A percentile compares a stretch with the other conserved stretches of the same genome.
These are phyloP conservation scores for Dicentrarchus labrax DNA, from an alignment of 2,113 vertebrate species.

Conservation along the genomic window DNA sequence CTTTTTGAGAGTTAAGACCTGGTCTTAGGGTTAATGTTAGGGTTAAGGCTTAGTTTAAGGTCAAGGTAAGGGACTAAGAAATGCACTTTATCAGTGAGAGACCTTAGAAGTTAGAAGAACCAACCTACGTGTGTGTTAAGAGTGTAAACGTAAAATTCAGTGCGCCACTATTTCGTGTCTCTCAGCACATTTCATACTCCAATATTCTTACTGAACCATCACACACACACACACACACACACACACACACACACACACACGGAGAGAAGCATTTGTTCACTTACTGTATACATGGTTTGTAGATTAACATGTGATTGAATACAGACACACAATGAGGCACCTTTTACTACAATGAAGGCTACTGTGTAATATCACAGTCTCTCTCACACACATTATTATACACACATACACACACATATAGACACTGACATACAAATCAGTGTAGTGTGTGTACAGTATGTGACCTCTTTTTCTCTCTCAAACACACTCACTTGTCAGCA, in stretches of 20 bases:
- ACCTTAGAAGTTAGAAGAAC: not conserved
- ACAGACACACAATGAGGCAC: slow-evolving; percentile 22
- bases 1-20: not conserved
- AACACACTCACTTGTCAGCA: slow-evolving; percentile 22
- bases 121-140: not conserved
- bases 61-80: not conserved
- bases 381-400: slow-evolving; percentile 12
- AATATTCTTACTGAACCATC: not conserved
- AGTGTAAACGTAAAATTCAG: not conserved
- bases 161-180: not conserved
- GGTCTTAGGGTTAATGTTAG: not conserved
- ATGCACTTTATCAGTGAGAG: not conserved
- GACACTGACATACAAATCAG: slow-evolving; percentile 14
- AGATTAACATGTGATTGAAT: slow-evolving; percentile 19
- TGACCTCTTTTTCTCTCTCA: slow-evolving; percentile 15
- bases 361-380: slow-evolving; percentile 37
- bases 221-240: not conserved
- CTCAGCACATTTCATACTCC: not conserved
- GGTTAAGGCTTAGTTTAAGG: not conserved
- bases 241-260: not conserved
- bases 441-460: slow-evolving; percentile 6
- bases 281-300: not conserved
- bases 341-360: not conserved
- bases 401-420: slow-evolving; percentile 1
- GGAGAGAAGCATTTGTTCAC: not conserved